phyloP scores from a whole-genome alignment of 2,888 invertebrate species.

The Caenorhabditis wallacei region DNA sequence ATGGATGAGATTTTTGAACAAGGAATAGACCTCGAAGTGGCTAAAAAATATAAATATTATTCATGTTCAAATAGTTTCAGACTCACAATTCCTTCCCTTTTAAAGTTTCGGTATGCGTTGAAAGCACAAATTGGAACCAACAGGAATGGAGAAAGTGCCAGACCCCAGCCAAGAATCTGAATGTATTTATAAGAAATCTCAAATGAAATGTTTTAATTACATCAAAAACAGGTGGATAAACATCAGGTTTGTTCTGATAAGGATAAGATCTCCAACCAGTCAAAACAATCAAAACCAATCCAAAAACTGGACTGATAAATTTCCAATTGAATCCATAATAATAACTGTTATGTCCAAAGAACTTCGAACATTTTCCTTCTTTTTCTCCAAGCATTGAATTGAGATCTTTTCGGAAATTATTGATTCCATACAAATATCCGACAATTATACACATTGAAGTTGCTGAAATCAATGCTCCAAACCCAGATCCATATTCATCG shows the following conservation, averaged over 20 bases:
- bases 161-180: constrained; percentile 37
- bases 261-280: constrained; percentile 27
- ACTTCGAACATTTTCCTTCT: not conserved
- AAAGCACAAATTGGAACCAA: constrained; percentile 28
- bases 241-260: not conserved
- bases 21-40: constrained; percentile 22
- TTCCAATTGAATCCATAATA: constrained; percentile 49
- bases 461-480: constrained; percentile 36
- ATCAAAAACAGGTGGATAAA: constrained; percentile 48
- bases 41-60: constrained; percentile 7
- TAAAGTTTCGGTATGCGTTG: not conserved
- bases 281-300: constrained; percentile 22
- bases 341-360: constrained; percentile 10
- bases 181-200: not conserved
- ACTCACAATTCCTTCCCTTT: constrained; percentile 11
- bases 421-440: constrained; percentile 28
- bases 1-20: constrained; percentile 52
- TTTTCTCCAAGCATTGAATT: constrained; percentile 21
- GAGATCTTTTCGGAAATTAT: constrained; percentile 28
- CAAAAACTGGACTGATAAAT: constrained; percentile 42
- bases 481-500: constrained; percentile 50
- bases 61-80: not conserved
- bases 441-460: constrained; percentile 27
- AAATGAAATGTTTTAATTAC: not conserved
- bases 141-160: constrained; percentile 22